Evolutionary conservation across 2,888 invertebrate genomes (phyloP).

Genomic region (Cryptocheilus praepositus): DNA sequence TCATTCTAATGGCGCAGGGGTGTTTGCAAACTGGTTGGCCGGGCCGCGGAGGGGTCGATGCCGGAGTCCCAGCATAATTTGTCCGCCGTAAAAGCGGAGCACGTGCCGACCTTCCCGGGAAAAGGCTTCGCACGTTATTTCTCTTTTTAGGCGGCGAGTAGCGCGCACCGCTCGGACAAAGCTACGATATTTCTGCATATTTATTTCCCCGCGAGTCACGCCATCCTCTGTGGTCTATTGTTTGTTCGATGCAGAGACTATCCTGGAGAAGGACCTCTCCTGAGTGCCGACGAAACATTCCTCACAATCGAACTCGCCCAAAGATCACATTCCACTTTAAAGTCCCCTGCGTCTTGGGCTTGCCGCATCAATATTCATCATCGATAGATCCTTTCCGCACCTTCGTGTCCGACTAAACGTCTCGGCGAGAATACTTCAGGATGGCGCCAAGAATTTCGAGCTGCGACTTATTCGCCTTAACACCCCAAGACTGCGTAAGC

Average conservation of each 20-base stretch:
- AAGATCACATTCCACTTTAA: no score
- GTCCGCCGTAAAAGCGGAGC: conserved; percentile 35
- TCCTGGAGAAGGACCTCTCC: no score
- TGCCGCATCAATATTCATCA: no score
- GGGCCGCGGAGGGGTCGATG: conserved; percentile 21
- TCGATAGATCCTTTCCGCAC: no score
- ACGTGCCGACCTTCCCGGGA: conserved; percentile 42
- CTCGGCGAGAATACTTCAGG: no score
- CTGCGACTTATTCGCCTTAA: no score
- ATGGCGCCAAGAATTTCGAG: no score
- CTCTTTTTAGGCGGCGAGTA: not conserved
- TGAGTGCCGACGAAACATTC: no score
- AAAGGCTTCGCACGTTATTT: conserved; percentile 9
- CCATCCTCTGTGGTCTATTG: conserved; percentile 9
- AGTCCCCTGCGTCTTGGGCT: no score
- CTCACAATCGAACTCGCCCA: no score
- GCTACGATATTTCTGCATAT: conserved; percentile 35
- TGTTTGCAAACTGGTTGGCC: conserved; percentile 48
- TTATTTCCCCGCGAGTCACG: conserved; percentile 22
- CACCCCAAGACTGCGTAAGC: no score
- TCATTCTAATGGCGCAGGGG: conserved; percentile 22
- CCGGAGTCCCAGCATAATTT: conserved; percentile 36
- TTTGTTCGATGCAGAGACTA: not conserved
- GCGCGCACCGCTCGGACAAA: conserved; percentile 22
- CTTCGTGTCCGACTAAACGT: no score